Evolutionary conservation across 2,797 vertebrate genomes (phyloP).

Genomic region (Acrocephalus scirpaceus): DNA sequence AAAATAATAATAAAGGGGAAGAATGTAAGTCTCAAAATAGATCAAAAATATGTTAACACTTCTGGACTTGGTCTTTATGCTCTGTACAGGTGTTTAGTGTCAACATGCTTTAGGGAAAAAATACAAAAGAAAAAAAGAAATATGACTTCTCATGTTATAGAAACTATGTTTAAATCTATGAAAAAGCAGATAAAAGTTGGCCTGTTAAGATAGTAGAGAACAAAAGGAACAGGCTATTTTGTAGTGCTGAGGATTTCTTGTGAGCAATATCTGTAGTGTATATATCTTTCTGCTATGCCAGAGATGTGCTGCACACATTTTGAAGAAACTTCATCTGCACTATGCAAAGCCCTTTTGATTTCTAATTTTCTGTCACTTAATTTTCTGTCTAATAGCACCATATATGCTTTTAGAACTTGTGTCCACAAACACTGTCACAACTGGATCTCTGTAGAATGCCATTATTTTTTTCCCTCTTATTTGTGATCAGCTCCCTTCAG

Average conservation of each 20-base stretch:
- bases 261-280: background rate
- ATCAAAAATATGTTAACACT: background rate
- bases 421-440: background rate
- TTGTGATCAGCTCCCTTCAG: background rate
- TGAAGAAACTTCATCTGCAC: background rate
- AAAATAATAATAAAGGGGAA: background rate
- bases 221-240: background rate
- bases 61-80: background rate
- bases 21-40: background rate
- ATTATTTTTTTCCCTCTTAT: background rate
- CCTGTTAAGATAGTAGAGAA: background rate
- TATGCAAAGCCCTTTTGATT: background rate
- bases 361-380: background rate
- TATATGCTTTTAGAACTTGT: background rate
- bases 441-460: background rate
- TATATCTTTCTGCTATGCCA: background rate
- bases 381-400: background rate
- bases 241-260: background rate
- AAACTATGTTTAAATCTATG: background rate
- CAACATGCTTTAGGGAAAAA: background rate
- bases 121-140: background rate
- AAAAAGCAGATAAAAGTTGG: background rate
- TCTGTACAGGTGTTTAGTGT: background rate
- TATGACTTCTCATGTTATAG: background rate
- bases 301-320: background rate